Conservation (phyloP, 2,797 vertebrate species). For the Choloepus didactylus region DNA sequence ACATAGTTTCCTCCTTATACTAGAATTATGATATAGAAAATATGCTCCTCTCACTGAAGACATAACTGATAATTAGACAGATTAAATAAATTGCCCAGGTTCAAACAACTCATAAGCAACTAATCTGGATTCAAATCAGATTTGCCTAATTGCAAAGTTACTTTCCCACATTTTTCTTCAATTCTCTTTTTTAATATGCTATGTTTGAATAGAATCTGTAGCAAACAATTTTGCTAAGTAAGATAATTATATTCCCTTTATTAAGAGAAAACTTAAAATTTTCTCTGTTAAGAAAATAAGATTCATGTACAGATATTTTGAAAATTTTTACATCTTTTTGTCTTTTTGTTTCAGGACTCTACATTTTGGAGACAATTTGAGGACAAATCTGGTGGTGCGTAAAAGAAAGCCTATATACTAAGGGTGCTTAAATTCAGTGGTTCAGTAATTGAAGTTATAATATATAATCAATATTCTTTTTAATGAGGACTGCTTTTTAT, state of each 20-base stretch:
- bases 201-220: background rate
- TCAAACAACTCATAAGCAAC: background rate
- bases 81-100: background rate
- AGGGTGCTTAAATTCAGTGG: background rate
- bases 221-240: background rate
- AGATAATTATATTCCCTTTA: background rate
- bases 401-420: background rate
- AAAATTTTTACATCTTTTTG: background rate
- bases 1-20: background rate
- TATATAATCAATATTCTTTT: background rate
- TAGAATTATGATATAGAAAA: background rate
- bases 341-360: background rate
- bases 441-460: background rate
- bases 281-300: background rate
- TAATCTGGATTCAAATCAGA: background rate
- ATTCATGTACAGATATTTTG: background rate
- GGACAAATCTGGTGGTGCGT: background rate
- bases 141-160: background rate
- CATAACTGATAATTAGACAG: background rate
- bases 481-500: background rate
- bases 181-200: background rate
- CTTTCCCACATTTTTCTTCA: background rate
- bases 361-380: background rate
- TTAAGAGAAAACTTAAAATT: constrained; percentile 17
- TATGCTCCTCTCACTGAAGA: background rate